Base-by-base conservation (phyloP, 2,113 vertebrate species). In the Noturus placidus region DNA sequence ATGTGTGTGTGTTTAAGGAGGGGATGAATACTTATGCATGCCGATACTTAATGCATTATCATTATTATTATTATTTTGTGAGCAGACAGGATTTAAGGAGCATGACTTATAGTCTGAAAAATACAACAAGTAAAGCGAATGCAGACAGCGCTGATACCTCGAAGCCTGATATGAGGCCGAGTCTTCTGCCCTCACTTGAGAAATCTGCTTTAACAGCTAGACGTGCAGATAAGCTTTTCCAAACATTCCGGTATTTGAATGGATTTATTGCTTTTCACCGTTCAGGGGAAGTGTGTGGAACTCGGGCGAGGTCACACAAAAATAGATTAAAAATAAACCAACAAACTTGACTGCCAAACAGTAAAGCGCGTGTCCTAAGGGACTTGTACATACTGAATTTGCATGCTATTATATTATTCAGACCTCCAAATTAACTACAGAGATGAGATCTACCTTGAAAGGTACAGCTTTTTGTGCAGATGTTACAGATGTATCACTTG, bases 241-340 rank as follows among this genome's bases (percentile, higher is more conserved):
- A 77, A 77, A 77, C 74, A 77, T 77, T 77, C 13, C 1, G 15
- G 27, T 79, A 79, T 79, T 79, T 79, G 50, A 79, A 79, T 79
- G 50, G 50, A 79, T 79, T 54, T 79, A 79, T 79, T 79, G 50
- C 76, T 54, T 79, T 79, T 79, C 27, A 52, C 27, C 14, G 7
- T 79, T 79, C 27, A 4, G 76, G 27, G 46, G 50, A 79, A 19
- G 50, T 79, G 50, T 79, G 15, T 79, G 76, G 76, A 78, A 19
- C 14, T 33, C 15, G 5, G 42, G 5, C 5, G 42, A 6, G 5
- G 6, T 52, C 27, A 76, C 42, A 25, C 70, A 42, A 46, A 42
- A 72, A 1, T 42, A 74, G 70, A 74, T 1, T 74, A 74, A 74
- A 74, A 74, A 46, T 46, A 74, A 74, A 74, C 35, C 70, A 46